A percentile compares a stretch with the other conserved stretches of the same genome.
Conservation (phyloP, 2,888 invertebrate species). For the Macropis europaea region DNA sequence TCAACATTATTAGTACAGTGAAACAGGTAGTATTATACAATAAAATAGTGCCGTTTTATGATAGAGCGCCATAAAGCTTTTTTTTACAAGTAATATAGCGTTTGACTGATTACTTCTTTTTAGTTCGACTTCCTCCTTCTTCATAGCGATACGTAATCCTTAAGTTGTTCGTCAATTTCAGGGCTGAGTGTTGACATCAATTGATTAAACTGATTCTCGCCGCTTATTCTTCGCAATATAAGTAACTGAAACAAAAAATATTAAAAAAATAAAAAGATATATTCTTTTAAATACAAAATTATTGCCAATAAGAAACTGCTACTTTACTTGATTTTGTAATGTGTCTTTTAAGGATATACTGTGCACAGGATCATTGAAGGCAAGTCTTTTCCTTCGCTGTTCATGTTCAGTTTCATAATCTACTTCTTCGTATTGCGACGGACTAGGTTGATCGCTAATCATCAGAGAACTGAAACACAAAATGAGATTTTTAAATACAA, state of each 20-base stretch:
- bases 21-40: slow-evolving; percentile 75
- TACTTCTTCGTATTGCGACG: slow-evolving; percentile 80
- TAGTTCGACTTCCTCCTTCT: slow-evolving; percentile 37
- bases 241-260: slow-evolving; percentile 83
- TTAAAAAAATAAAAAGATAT: slow-evolving; percentile 16
- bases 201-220: slow-evolving; percentile 87
- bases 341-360: slow-evolving; percentile 87
- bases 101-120: slow-evolving; percentile 50
- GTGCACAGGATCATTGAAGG: slow-evolving; percentile 89
- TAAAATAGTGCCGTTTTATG: slow-evolving; percentile 76
- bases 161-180: slow-evolving; percentile 87
- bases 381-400: slow-evolving; percentile 85
- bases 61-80: slow-evolving; percentile 67
- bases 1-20: slow-evolving; percentile 76
- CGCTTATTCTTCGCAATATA: slow-evolving; percentile 87
- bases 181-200: slow-evolving; percentile 87
- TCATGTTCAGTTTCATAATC: slow-evolving; percentile 88
- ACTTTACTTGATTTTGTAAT: slow-evolving; percentile 85
- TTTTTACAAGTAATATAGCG: slow-evolving; percentile 66
- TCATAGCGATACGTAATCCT: slow-evolving; percentile 82
- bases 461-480: slow-evolving; percentile 78
- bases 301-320: not conserved
- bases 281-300: not conserved
- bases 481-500: not conserved
- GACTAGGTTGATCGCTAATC: slow-evolving; percentile 78